A percentile compares a stretch with the other conserved stretches of the same genome.
These are phyloP conservation scores for Drosophila algonquin DNA, from an alignment of 2,888 invertebrate genomes.

Conservation along the genomic window DNA sequence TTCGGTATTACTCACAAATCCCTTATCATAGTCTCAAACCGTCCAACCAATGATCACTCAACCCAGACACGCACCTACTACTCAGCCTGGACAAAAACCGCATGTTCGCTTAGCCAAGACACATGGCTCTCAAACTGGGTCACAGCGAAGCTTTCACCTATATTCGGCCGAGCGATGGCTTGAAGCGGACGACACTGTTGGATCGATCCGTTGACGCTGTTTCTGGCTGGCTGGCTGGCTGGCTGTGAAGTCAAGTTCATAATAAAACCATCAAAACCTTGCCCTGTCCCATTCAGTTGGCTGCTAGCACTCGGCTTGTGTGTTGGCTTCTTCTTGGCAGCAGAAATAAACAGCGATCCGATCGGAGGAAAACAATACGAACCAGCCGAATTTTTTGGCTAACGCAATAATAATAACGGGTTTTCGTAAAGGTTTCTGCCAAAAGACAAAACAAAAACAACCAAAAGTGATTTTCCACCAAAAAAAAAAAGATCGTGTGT, in stretches of 20 bases:
- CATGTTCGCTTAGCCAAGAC: constrained; percentile 19
- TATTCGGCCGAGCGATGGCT: constrained; percentile 10
- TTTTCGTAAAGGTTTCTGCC: constrained; percentile 21
- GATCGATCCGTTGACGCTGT: not conserved
- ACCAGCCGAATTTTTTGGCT: constrained; percentile 9
- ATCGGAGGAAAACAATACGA: constrained; percentile 30
- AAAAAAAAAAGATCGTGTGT: constrained; percentile 3
- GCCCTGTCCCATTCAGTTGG: constrained; percentile 66
- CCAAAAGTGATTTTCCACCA: not conserved
- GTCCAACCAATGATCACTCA: not conserved
- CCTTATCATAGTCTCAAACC: not conserved
- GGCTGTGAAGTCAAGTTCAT: constrained; percentile 62
- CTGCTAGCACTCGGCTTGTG: constrained; percentile 53
- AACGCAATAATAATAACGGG: constrained; percentile 48
- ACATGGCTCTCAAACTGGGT: constrained; percentile 21
- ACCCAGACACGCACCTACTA: not conserved
- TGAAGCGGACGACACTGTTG: not conserved
- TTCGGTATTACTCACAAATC: not conserved
- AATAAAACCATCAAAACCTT: constrained; percentile 67
- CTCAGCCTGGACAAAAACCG: not conserved
- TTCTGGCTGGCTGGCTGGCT: not conserved
- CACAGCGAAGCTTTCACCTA: constrained; percentile 54
- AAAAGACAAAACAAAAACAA: not conserved
- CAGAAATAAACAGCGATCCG: constrained; percentile 51
- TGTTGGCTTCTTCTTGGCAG: constrained; percentile 32